These are phyloP conservation scores for Elysia chlorotica DNA, from an alignment of 1,140 invertebrate species.

Conservation along the genomic window DNA sequence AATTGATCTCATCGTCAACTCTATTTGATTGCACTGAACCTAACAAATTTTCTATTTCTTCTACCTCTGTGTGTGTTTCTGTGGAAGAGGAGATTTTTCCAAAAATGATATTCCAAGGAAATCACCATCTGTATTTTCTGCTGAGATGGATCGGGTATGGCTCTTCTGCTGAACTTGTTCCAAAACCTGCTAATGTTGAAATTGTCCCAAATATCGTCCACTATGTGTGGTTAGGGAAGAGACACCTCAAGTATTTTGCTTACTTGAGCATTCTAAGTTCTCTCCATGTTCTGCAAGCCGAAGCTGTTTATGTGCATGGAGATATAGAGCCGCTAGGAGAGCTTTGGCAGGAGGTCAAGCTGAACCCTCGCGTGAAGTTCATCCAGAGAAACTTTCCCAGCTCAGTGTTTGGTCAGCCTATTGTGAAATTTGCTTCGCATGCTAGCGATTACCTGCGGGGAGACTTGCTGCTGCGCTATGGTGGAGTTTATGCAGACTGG, in stretches of 20 bases:
- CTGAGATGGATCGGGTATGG: conserved; percentile 32
- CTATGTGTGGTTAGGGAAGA: conserved; percentile 36
- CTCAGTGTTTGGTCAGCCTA: conserved; percentile 30
- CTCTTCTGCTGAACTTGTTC: conserved; percentile 7
- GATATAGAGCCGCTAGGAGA: conserved; percentile 29
- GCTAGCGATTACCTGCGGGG: conserved; percentile 37
- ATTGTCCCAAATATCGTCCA: conserved; percentile 38
- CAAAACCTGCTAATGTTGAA: conserved; percentile 8
- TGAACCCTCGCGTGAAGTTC: conserved; percentile 26
- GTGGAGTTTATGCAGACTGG: conserved; percentile 38
- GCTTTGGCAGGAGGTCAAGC: conserved; percentile 27
- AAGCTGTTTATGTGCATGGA: conserved; percentile 37
- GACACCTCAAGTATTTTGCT: conserved; percentile 23
- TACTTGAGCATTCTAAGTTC: conserved; percentile 35
- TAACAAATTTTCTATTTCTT: neutral
- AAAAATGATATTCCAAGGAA: conserved; percentile 18
- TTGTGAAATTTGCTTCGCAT: conserved; percentile 30
- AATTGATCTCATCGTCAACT: no score
- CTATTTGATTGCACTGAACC: no score
- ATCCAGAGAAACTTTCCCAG: conserved; percentile 29
- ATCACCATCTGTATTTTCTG: conserved; percentile 20
- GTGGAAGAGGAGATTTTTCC: conserved; percentile 31
- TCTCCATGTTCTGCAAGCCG: conserved; percentile 34
- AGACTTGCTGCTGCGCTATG: conserved; percentile 35
- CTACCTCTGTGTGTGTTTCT: conserved; percentile 12